These are phyloP conservation scores for Drosophila fungiperda DNA, from an alignment of 2,888 invertebrate genomes.

Conservation along the genomic window DNA sequence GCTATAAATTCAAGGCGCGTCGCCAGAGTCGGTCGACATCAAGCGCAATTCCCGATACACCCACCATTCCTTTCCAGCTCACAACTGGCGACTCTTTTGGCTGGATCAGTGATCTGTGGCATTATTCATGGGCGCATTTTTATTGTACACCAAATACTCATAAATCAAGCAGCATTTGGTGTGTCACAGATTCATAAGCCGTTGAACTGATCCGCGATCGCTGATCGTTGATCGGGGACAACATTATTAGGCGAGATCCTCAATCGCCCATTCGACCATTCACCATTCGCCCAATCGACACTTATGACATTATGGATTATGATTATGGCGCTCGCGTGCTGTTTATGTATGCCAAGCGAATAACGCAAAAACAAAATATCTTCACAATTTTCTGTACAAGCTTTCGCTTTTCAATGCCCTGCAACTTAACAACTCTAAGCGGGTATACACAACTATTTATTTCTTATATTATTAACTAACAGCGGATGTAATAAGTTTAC, in stretches of 20 bases:
- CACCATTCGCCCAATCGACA: slow-evolving; percentile 60
- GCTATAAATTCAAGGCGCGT: slow-evolving; percentile 72
- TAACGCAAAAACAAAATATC: slow-evolving; percentile 52
- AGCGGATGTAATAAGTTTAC: not conserved
- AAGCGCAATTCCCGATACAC: slow-evolving; percentile 49
- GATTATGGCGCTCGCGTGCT: slow-evolving; percentile 79
- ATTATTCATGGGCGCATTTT: slow-evolving; percentile 73
- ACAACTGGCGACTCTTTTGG: slow-evolving; percentile 16
- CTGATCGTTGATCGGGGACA: slow-evolving; percentile 57
- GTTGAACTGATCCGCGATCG: slow-evolving; percentile 69
- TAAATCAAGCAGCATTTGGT: slow-evolving; percentile 68
- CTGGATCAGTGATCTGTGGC: slow-evolving; percentile 40
- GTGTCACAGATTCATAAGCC: slow-evolving; percentile 76
- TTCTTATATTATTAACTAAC: not conserved
- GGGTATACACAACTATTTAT: not conserved
- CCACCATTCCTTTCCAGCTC: slow-evolving; percentile 7
- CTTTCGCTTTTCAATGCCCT: slow-evolving; percentile 58
- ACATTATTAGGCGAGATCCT: slow-evolving; percentile 75
- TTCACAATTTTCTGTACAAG: slow-evolving; percentile 32
- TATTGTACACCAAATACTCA: slow-evolving; percentile 61
- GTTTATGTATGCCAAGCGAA: slow-evolving; percentile 75
- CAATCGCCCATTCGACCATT: slow-evolving; percentile 61
- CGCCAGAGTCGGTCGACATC: slow-evolving; percentile 64
- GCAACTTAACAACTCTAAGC: not conserved
- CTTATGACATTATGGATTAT: slow-evolving; percentile 75